A percentile compares a stretch with the other conserved stretches of the same genome.
Evolutionary conservation across 2,797 vertebrate genomes (phyloP).

Genomic region (Sarcoramphus papa): DNA sequence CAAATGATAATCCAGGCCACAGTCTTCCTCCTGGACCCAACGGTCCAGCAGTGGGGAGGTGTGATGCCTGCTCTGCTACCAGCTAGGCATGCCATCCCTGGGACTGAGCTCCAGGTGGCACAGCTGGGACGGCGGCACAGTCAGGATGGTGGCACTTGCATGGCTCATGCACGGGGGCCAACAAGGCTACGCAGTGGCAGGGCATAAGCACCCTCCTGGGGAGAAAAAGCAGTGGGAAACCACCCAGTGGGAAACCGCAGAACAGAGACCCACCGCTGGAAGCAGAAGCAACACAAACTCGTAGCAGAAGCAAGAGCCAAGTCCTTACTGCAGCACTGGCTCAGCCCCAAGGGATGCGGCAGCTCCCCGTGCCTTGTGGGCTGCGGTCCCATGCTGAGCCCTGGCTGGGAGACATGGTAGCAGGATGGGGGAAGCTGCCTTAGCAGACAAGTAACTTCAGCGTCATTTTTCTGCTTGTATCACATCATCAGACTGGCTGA

Average conservation of each 20-base stretch:
- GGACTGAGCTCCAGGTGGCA: neutral
- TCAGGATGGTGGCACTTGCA: neutral
- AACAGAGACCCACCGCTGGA: neutral
- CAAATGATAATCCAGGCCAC: neutral
- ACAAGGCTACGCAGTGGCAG: neutral
- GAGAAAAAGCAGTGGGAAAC: neutral
- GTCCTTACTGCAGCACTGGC: neutral
- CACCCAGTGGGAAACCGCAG: neutral
- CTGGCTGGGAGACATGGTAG: neutral
- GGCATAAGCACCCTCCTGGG: neutral
- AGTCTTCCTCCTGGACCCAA: neutral
- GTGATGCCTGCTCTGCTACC: neutral
- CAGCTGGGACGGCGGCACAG: no score
- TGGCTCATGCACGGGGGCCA: fast-evolving
- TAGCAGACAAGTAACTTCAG: neutral
- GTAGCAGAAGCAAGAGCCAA: neutral
- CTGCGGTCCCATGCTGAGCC: neutral
- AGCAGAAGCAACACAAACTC: neutral
- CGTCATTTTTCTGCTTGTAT: neutral
- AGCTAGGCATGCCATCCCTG: neutral
- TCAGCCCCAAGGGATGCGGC: neutral
- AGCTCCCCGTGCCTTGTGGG: neutral
- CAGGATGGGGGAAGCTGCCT: neutral
- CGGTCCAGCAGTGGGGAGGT: neutral
- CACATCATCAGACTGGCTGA: neutral